Percentiles rank a stretch among this genome's conserved stretches.
Conservation (phyloP, 2,113 vertebrate species). For the Clarias magur region DNA sequence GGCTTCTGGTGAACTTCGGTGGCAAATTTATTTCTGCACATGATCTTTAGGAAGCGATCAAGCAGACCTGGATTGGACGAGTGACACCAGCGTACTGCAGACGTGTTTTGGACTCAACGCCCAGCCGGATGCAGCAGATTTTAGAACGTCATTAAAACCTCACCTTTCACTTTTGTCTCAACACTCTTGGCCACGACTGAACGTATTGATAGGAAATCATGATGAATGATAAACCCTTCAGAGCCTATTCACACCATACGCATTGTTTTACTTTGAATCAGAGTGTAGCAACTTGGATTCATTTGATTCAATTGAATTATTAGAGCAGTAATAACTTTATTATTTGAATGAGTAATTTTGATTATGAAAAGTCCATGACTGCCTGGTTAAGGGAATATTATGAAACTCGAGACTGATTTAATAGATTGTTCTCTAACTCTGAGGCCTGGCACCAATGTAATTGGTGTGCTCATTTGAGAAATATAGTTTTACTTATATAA, state of each 20-base stretch:
- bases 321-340: neutral
- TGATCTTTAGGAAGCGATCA: no score
- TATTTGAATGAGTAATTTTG: neutral
- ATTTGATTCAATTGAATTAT: neutral
- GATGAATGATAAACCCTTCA: neutral
- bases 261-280: neutral
- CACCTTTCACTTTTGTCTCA: no score
- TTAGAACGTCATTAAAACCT: no score
- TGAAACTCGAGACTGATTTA: constrained; percentile 56
- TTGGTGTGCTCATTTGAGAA: constrained; percentile 11
- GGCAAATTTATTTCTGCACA: no score
- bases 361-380: neutral
- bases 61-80: no score
- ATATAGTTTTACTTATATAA: constrained; percentile 22
- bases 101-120: no score
- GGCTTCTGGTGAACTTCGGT: no score
- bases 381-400: constrained; percentile 32
- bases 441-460: constrained; percentile 1
- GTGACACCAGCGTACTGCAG: no score
- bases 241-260: neutral
- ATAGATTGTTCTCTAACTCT: neutral
- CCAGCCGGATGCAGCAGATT: no score
- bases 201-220: neutral
- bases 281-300: neutral
- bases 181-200: no score